A percentile compares a stretch with the other conserved stretches of the same genome.
Evolutionary conservation across 2,888 invertebrate genomes (phyloP).

Genomic region (Eubasilissa splendida): DNA sequence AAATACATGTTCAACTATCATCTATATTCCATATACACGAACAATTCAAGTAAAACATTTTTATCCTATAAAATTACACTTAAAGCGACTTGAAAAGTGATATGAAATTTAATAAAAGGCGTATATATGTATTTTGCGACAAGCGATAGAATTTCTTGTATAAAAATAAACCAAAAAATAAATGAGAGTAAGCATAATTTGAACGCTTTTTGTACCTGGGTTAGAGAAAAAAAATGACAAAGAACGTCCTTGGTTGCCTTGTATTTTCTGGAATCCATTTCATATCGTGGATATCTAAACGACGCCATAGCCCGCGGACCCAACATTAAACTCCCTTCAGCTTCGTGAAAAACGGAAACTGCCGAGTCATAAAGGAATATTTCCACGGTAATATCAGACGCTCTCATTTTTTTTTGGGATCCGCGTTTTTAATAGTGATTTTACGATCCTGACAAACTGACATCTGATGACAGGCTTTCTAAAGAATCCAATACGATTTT

Average conservation of each 20-base stretch:
- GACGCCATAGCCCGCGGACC: constrained; percentile 54
- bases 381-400: constrained; percentile 51
- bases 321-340: constrained; percentile 30
- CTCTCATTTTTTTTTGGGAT: constrained; percentile 2
- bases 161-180: too few species aligned
- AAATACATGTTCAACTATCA: too few species aligned
- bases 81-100: too few species aligned
- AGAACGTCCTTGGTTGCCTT: background rate
- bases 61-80: too few species aligned
- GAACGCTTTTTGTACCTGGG: background rate
- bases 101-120: too few species aligned
- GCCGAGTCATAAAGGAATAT: constrained; percentile 53
- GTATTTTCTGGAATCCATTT: constrained; percentile 50
- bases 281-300: constrained; percentile 55
- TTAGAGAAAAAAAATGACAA: background rate
- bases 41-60: too few species aligned
- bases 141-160: too few species aligned
- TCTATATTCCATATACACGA: too few species aligned
- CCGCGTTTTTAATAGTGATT: background rate
- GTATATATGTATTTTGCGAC: too few species aligned
- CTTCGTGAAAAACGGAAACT: constrained; percentile 45
- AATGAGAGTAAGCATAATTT: too few species aligned
- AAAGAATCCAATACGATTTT: background rate
- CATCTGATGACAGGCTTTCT: background rate
- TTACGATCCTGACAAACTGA: background rate